These are phyloP conservation scores for Ormyrus pomaceus DNA, from an alignment of 2,888 invertebrate species.

Conservation along the genomic window DNA sequence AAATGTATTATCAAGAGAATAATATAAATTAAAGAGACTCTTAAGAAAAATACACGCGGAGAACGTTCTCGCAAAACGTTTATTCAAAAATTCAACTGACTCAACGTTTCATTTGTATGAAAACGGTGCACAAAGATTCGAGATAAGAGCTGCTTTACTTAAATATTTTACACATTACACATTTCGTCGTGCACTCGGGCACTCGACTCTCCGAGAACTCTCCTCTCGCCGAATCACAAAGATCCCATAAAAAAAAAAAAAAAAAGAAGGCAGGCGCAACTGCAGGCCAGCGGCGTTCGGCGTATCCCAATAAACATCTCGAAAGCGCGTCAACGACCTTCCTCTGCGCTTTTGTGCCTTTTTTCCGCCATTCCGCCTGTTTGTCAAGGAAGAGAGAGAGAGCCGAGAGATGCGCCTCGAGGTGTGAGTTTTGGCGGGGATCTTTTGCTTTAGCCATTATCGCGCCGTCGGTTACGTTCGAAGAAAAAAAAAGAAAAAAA, in stretches of 20 bases:
- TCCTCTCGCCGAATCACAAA: background rate
- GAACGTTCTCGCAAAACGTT: background rate
- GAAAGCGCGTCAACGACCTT: slow-evolving; percentile 14
- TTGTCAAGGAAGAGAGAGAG: slow-evolving; percentile 10
- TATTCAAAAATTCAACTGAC: no score
- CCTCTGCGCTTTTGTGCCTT: background rate
- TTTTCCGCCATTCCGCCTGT: slow-evolving; percentile 8
- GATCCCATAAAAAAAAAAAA: background rate
- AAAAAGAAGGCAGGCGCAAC: no score
- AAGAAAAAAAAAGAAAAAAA: no score
- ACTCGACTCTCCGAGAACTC: background rate
- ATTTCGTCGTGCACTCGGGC: background rate
- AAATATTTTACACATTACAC: background rate
- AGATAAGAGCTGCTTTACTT: background rate
- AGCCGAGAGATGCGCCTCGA: slow-evolving; percentile 44
- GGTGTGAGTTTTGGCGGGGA: slow-evolving; percentile 55
- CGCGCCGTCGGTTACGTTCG: background rate
- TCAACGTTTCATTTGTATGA: no score
- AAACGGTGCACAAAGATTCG: no score
- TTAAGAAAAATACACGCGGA: background rate
- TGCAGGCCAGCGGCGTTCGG: background rate
- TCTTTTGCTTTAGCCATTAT: slow-evolving; percentile 51
- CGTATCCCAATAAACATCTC: slow-evolving; percentile 42
- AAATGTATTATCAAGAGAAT: background rate
- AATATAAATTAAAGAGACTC: background rate